These are phyloP conservation scores for Ridgeia piscesae DNA, from an alignment of 1,140 invertebrate species.

Conservation along the genomic window DNA sequence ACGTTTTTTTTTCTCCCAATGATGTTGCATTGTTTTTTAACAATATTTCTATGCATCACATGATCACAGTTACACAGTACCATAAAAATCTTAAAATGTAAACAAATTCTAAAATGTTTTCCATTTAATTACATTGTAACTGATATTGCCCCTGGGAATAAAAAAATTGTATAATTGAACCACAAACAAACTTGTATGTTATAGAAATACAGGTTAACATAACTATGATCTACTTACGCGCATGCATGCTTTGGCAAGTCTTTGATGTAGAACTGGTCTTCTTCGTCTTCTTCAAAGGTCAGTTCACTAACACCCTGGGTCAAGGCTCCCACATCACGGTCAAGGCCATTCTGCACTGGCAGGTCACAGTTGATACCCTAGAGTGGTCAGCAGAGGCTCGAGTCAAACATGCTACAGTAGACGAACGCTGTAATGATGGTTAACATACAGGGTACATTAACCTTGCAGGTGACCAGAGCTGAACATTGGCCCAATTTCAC, in stretches of 20 bases:
- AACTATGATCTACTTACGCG: constrained; percentile 68
- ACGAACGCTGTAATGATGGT: too few relatives aligned
- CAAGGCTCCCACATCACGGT: constrained; percentile 62
- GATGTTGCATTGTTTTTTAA: too few relatives aligned
- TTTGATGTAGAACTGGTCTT: constrained; percentile 80
- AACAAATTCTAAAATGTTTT: neutral
- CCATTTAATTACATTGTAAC: neutral
- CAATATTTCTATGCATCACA: too few relatives aligned
- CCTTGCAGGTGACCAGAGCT: too few relatives aligned
- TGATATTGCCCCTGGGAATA: neutral
- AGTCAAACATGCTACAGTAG: neutral
- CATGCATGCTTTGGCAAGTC: constrained; percentile 82
- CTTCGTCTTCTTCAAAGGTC: constrained; percentile 71
- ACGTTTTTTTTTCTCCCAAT: too few relatives aligned
- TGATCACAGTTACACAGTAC: too few relatives aligned
- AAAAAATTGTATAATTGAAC: neutral
- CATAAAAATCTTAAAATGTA: too few relatives aligned
- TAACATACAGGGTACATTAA: too few relatives aligned
- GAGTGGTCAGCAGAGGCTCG: neutral
- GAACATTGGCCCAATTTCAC: too few relatives aligned
- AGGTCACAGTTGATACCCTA: neutral
- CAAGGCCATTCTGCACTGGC: constrained; percentile 58
- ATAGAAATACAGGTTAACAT: constrained; percentile 10
- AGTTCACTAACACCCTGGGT: constrained; percentile 62
- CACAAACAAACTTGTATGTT: too few relatives aligned